Percentiles rank a stretch among this genome's conserved stretches.
These are phyloP conservation scores for Etia nguti DNA, from an alignment of 2,113 vertebrate species.

Conservation along the genomic window DNA sequence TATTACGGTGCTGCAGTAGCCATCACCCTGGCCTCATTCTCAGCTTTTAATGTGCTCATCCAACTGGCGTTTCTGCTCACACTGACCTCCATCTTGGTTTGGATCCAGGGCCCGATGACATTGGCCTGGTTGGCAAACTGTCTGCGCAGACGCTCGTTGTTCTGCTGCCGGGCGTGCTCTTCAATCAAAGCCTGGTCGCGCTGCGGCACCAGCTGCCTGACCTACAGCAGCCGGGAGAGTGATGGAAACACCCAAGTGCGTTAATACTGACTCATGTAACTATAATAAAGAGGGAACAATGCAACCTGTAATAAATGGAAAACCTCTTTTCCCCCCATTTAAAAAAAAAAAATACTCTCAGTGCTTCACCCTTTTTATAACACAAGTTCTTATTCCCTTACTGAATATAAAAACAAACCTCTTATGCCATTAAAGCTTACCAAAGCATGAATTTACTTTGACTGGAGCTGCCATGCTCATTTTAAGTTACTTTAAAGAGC, in stretches of 20 bases:
- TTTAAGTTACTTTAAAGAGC: background rate
- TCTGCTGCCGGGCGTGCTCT: slow-evolving; percentile 93
- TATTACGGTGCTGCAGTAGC: background rate
- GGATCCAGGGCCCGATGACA: slow-evolving; percentile 97
- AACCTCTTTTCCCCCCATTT: background rate
- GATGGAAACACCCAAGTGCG: background rate
- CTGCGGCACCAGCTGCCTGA: slow-evolving; percentile 91
- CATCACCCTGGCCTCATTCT: background rate
- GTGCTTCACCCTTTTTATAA: fast-evolving
- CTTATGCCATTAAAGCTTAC: background rate
- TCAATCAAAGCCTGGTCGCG: slow-evolving; percentile 93
- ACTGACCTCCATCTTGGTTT: slow-evolving; percentile 96
- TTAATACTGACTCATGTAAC: background rate
- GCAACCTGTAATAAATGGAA: background rate
- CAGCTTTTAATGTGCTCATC: background rate
- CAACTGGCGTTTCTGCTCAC: too few relatives aligned
- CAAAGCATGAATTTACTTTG: background rate
- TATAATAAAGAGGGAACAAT: background rate
- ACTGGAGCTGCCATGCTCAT: background rate
- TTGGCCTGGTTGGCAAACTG: slow-evolving; percentile 98
- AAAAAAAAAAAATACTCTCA: background rate
- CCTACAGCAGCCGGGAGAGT: slow-evolving; percentile 62
- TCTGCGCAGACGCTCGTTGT: slow-evolving; percentile 91
- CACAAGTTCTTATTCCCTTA: background rate
- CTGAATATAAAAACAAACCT: background rate